Evolutionary conservation across 2,888 invertebrate species (phyloP).

Genomic region (Ceramica pisi): DNA sequence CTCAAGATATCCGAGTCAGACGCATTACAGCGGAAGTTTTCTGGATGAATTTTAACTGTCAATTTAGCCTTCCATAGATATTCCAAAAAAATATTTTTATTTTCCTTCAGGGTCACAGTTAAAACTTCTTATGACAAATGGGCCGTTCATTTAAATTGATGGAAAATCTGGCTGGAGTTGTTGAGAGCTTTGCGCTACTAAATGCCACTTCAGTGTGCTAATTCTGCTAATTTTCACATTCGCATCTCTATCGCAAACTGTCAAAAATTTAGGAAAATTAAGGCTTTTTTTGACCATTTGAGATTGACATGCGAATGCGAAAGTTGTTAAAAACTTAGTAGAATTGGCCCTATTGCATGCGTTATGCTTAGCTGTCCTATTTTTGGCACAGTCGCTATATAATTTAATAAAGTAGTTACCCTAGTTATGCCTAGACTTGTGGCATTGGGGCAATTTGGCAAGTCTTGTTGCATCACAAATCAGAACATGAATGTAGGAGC

Average conservation of each 20-base stretch:
- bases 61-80: neutral
- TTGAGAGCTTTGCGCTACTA: neutral
- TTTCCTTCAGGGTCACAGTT: neutral
- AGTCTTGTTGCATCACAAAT: neutral
- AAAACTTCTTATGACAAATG: neutral
- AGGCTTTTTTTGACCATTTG: too few relatives aligned
- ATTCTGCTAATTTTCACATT: too few relatives aligned
- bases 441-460: neutral
- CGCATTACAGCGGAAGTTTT: neutral
- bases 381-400: neutral
- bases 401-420: neutral
- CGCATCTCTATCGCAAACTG: too few relatives aligned
- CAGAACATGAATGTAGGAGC: neutral
- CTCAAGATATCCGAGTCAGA: constrained; percentile 3
- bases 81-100: neutral
- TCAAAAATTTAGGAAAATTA: too few relatives aligned
- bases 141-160: neutral
- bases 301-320: too few relatives aligned
- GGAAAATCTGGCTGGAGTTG: neutral
- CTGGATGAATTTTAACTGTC: neutral
- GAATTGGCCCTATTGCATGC: too few relatives aligned
- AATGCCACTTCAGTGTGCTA: too few relatives aligned
- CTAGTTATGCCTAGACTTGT: neutral
- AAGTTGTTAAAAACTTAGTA: too few relatives aligned
- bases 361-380: neutral